Conservation (phyloP, 2,113 vertebrate genomes). For the Syngnathus scovelli region DNA sequence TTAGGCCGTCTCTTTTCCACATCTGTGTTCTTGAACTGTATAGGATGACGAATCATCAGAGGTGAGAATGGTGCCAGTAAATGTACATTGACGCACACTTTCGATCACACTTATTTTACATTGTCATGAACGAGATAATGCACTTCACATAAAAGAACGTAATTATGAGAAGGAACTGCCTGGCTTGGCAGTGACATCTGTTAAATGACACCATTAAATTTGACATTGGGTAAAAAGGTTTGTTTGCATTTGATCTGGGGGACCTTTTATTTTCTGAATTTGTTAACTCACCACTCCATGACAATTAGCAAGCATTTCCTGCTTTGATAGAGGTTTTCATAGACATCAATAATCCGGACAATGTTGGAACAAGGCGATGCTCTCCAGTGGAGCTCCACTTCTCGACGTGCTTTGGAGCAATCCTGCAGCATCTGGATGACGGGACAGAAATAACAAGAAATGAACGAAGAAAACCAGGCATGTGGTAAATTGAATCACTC, state of each 20-base stretch:
- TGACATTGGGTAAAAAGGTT: no score
- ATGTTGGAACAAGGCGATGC: constrained; percentile 91
- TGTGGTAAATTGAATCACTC: not conserved
- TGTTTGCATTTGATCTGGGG: no score
- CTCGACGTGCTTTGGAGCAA: constrained; percentile 89
- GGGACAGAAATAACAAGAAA: not conserved
- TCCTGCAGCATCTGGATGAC: constrained; percentile 88
- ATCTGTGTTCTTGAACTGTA: not conserved
- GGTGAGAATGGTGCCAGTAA: not conserved
- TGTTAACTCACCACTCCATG: constrained; percentile 88
- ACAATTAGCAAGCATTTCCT: constrained; percentile 94
- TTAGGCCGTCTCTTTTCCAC: not conserved
- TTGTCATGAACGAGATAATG: constrained; percentile 3
- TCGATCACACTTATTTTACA: constrained; percentile 7
- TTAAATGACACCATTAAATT: no score
- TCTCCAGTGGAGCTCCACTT: constrained; percentile 94
- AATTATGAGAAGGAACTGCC: not conserved
- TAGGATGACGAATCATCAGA: not conserved
- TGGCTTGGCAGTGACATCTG: not conserved
- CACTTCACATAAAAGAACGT: not conserved
- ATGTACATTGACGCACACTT: not conserved
- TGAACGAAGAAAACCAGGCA: not conserved
- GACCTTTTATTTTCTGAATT: no score
- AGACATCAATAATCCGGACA: constrained; percentile 92
- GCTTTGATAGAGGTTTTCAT: constrained; percentile 91